Conservation (phyloP, 2,888 invertebrate genomes). For the Clivina fossor region DNA sequence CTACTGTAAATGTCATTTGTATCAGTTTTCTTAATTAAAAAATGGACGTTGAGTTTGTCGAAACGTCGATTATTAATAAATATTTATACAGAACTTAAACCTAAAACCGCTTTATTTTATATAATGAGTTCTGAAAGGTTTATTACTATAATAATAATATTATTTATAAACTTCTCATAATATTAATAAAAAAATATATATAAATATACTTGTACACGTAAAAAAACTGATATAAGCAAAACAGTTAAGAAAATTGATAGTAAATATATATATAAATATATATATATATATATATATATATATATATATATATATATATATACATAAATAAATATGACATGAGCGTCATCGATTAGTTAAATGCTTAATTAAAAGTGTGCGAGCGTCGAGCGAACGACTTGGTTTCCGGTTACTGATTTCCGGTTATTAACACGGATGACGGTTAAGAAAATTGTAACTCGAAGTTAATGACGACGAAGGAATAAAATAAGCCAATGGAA, state of each 20-base stretch:
- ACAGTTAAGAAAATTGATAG: too few relatives aligned
- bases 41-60: too few relatives aligned
- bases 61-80: too few relatives aligned
- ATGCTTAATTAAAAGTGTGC: slow-evolving; percentile 27
- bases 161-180: background rate
- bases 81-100: too few relatives aligned
- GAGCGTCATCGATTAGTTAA: slow-evolving; percentile 20
- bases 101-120: too few relatives aligned
- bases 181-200: slow-evolving; percentile 9
- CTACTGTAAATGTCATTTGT: too few relatives aligned
- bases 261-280: slow-evolving; percentile 2
- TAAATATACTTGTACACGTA: slow-evolving; percentile 19
- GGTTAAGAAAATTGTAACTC: slow-evolving; percentile 17
- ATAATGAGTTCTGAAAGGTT: too few relatives aligned
- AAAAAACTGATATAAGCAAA: slow-evolving; percentile 2
- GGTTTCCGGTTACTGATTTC: slow-evolving; percentile 27
- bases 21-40: too few relatives aligned
- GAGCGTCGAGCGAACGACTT: slow-evolving; percentile 23
- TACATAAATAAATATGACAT: slow-evolving; percentile 22
- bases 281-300: slow-evolving; percentile 15
- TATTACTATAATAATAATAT: slow-evolving; percentile 5
- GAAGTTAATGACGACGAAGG: slow-evolving; percentile 7
- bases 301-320: slow-evolving; percentile 2
- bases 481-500: background rate
- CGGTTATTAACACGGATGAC: slow-evolving; percentile 29